phyloP scores from a whole-genome alignment of 1,140 invertebrate genomes.

The Triops cancriformis region DNA sequence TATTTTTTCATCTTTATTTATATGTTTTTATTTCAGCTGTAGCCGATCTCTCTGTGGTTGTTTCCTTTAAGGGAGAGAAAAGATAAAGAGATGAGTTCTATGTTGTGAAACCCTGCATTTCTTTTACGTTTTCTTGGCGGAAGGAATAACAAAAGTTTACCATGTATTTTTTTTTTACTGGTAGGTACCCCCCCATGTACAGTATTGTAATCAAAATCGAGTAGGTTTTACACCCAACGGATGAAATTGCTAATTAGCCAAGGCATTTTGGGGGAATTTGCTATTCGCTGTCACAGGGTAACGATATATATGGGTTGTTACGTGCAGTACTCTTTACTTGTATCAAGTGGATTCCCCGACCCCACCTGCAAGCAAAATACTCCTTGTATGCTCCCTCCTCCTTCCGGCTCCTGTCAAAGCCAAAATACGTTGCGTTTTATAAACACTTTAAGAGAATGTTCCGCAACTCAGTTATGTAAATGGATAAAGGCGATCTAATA shows the following conservation, averaged over 20 bases:
- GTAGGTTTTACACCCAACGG: not conserved
- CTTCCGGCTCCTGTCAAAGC: not conserved
- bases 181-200: not conserved
- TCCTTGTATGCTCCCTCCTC: not conserved
- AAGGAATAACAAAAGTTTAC: not conserved
- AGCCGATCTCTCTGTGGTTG: not conserved
- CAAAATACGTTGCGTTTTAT: not conserved
- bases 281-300: slow-evolving; percentile 5
- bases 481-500: not conserved
- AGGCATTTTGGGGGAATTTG: not conserved
- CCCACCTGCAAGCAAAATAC: not conserved
- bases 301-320: not conserved
- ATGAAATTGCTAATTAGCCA: slow-evolving; percentile 2
- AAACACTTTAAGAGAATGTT: not conserved
- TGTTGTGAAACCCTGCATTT: not conserved
- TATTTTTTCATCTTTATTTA: too few relatives aligned
- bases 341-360: not conserved
- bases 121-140: not conserved
- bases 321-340: not conserved
- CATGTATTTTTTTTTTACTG: not conserved
- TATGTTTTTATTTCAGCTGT: too few relatives aligned
- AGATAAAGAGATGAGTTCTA: not conserved
- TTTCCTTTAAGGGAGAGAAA: not conserved
- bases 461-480: not conserved
- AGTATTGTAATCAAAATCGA: not conserved